Percentiles rank a stretch among this genome's conserved stretches.
Conservation (phyloP, 1,140 invertebrate genomes). For the Triops longicaudatus region DNA sequence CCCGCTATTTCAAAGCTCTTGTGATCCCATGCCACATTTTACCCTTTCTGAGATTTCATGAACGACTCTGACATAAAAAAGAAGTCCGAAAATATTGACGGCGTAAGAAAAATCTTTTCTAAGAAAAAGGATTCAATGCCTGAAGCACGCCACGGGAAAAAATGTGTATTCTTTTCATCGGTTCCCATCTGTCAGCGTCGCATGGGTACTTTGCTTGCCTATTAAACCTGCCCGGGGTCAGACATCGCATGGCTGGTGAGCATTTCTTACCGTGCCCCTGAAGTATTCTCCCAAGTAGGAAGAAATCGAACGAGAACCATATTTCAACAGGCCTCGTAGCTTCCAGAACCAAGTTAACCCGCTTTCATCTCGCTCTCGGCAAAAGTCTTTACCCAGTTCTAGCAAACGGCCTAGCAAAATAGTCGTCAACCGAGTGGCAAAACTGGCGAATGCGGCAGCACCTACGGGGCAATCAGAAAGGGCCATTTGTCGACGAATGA, state of each 20-base stretch:
- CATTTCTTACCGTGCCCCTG: neutral
- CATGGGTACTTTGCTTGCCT: slow-evolving; percentile 5
- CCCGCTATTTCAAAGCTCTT: neutral
- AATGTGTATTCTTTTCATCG: neutral
- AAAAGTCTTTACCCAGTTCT: neutral
- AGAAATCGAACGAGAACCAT: neutral
- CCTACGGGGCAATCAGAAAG: neutral
- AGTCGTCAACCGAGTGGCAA: neutral
- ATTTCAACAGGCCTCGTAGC: neutral
- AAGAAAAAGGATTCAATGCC: neutral
- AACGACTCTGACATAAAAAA: neutral
- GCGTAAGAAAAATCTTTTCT: neutral
- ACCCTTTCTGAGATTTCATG: neutral
- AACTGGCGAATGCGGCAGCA: neutral
- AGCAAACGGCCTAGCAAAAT: neutral
- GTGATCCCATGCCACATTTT: neutral
- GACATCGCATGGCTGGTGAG: neutral
- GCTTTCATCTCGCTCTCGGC: neutral
- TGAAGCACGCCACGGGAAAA: neutral
- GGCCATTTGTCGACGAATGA: neutral
- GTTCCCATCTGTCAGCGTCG: slow-evolving; percentile 5
- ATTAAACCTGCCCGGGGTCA: slow-evolving; percentile 14
- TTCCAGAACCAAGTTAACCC: neutral
- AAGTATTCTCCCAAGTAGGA: neutral
- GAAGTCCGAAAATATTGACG: neutral